These are phyloP conservation scores for Cynoglossus semilaevis DNA, from an alignment of 2,113 vertebrate genomes.

Conservation along the genomic window DNA sequence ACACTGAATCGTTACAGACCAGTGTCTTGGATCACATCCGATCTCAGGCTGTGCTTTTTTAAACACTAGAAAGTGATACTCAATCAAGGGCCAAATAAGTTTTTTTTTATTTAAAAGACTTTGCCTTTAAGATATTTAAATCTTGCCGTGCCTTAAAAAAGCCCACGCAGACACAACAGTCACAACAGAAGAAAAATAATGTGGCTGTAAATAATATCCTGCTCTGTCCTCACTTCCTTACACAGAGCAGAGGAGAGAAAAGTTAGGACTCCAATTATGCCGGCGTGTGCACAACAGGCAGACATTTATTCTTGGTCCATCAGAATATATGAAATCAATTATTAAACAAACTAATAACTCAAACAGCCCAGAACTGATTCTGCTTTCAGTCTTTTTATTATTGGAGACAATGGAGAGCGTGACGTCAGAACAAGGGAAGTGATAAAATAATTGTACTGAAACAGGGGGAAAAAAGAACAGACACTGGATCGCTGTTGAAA, in stretches of 20 bases:
- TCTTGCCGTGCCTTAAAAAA: conserved; percentile 19
- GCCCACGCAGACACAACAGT: conserved; percentile 29
- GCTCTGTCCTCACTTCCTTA: conserved; percentile 44
- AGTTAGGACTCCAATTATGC: conserved; percentile 42
- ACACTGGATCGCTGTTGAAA: conserved; percentile 23
- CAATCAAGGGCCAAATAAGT: not conserved
- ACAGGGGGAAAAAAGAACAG: conserved; percentile 4
- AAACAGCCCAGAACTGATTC: conserved; percentile 41
- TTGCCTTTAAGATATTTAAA: conserved; percentile 20
- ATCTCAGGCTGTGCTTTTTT: not conserved
- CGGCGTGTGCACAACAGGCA: conserved; percentile 49
- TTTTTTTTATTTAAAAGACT: not conserved
- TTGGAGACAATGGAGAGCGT: conserved; percentile 28
- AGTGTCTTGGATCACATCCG: too few relatives aligned
- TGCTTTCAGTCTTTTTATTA: conserved; percentile 23
- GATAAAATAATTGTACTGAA: conserved; percentile 27
- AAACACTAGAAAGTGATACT: not conserved
- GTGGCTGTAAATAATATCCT: conserved; percentile 59
- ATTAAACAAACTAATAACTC: conserved; percentile 59
- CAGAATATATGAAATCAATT: conserved; percentile 60
- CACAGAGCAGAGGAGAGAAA: conserved; percentile 36
- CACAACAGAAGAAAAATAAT: conserved; percentile 48
- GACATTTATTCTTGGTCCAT: conserved; percentile 56
- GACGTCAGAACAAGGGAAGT: conserved; percentile 20
- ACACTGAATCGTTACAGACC: not conserved